A percentile compares a stretch with the other conserved stretches of the same genome.
Conservation (phyloP, 2,797 vertebrate species). For the Poecilia wingei region DNA sequence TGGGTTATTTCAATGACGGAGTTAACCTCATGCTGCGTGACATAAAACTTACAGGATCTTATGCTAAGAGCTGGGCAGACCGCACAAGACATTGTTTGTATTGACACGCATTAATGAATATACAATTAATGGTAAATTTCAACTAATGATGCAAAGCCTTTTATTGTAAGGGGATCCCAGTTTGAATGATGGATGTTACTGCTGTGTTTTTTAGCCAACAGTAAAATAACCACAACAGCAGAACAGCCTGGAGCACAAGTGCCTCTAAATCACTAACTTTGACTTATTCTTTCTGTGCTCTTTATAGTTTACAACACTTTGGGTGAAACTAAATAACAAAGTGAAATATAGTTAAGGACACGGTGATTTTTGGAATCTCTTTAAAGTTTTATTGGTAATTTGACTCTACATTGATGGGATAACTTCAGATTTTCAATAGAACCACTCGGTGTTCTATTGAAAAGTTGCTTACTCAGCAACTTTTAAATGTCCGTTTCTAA, state of each 20-base stretch:
- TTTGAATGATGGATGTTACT: not conserved
- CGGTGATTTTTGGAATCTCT: not conserved
- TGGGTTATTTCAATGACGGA: constrained; percentile 8
- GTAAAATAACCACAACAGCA: not conserved
- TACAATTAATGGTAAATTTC: not conserved
- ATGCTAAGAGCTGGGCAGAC: not conserved
- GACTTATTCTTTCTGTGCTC: constrained; percentile 17
- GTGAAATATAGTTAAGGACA: not conserved
- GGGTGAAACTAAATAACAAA: not conserved
- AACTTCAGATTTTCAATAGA: not conserved
- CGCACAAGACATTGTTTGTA: not conserved
- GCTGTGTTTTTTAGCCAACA: not conserved
- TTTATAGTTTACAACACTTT: not conserved
- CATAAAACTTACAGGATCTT: not conserved
- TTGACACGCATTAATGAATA: not conserved
- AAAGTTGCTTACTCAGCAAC: not conserved
- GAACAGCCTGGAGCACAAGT: constrained; percentile 35
- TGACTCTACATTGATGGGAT: not conserved
- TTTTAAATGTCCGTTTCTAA: not conserved
- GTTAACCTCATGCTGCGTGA: not conserved
- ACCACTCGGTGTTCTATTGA: not conserved
- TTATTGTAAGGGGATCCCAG: not conserved
- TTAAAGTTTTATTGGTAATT: not conserved
- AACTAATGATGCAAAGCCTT: not conserved
- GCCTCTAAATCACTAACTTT: constrained; percentile 45